These are phyloP conservation scores for Megalopta genalis DNA, from an alignment of 1,140 invertebrate genomes.

Conservation along the genomic window DNA sequence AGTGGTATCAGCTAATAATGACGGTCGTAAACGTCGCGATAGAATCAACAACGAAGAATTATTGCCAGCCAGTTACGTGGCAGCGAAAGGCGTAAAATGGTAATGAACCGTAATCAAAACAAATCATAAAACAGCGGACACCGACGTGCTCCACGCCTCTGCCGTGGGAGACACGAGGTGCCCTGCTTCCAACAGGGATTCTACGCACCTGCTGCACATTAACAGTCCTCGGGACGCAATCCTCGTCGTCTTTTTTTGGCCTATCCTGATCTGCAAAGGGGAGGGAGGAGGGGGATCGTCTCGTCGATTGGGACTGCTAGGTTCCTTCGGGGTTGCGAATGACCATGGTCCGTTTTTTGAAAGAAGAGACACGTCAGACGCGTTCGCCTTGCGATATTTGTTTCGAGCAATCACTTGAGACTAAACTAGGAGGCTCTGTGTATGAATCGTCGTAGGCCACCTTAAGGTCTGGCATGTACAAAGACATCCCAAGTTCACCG, in stretches of 20 bases:
- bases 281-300: too few species aligned
- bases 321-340: too few species aligned
- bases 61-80: constrained; percentile 74
- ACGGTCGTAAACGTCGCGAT: constrained; percentile 79
- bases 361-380: too few species aligned
- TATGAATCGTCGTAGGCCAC: too few species aligned
- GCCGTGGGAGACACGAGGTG: not conserved
- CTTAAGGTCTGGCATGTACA: too few species aligned
- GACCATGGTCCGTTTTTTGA: too few species aligned
- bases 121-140: constrained; percentile 73
- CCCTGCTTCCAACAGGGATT: constrained; percentile 5
- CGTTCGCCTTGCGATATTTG: too few species aligned
- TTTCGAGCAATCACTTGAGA: too few species aligned
- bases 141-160: not conserved
- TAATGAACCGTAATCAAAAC: constrained; percentile 80
- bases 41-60: constrained; percentile 78
- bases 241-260: not conserved
- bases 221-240: not conserved
- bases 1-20: constrained; percentile 78
- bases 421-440: too few species aligned
- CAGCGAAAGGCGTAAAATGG: constrained; percentile 74
- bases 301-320: too few species aligned
- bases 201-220: constrained; percentile 32
- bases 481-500: too few species aligned
- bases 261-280: not conserved